Evolutionary conservation across 2,888 invertebrate species (phyloP).

Genomic region (Callimorpha dominula): DNA sequence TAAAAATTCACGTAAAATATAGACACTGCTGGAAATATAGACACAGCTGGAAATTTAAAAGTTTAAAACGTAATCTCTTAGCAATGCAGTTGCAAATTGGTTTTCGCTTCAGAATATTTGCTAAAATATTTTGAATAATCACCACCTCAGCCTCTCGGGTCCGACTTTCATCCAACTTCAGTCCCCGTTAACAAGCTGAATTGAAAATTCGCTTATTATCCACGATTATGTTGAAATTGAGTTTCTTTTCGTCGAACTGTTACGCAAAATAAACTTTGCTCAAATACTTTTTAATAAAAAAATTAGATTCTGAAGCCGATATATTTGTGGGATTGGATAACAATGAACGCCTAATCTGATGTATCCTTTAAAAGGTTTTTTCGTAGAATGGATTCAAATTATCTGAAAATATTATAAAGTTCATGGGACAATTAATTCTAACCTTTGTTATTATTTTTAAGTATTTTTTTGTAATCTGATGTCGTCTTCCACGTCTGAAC

Average conservation of each 20-base stretch:
- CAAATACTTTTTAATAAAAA: slow-evolving; percentile 26
- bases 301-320: slow-evolving; percentile 23
- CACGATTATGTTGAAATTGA: slow-evolving; percentile 35
- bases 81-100: background rate
- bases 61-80: background rate
- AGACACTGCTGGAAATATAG: background rate
- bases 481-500: too few relatives aligned
- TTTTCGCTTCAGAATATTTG: background rate
- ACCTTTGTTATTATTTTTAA: too few relatives aligned
- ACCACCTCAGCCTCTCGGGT: slow-evolving; percentile 13
- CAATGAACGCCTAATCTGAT: slow-evolving; percentile 19
- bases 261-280: slow-evolving; percentile 15
- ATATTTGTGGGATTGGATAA: slow-evolving; percentile 21
- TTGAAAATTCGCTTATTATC: slow-evolving; percentile 36
- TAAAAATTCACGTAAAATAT: too few relatives aligned
- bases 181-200: slow-evolving; percentile 16
- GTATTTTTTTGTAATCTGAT: too few relatives aligned
- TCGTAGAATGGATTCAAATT: background rate
- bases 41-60: background rate
- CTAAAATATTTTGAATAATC: background rate
- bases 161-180: slow-evolving; percentile 14
- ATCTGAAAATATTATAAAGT: background rate
- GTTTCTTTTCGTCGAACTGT: slow-evolving; percentile 31
- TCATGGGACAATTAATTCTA: too few relatives aligned
- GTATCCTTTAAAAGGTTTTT: slow-evolving; percentile 5